These are phyloP conservation scores for Halichondria panicea DNA, from an alignment of 37 sponge, comb jelly and placozoan genomes.

Conservation along the genomic window DNA sequence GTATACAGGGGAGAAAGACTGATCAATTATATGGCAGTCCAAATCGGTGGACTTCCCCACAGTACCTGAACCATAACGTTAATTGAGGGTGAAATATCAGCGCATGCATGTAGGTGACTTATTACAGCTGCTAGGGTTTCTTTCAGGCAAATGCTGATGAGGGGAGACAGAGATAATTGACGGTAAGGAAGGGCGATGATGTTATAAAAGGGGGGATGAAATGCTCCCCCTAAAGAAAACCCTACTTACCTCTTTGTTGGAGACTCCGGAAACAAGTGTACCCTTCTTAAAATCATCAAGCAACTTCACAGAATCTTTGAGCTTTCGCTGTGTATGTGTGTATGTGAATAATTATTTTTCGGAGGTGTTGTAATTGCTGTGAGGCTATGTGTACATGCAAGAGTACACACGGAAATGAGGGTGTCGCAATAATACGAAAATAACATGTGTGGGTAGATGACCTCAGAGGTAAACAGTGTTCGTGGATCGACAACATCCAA, in stretches of 20 bases:
- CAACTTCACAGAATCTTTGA: slow-evolving; percentile 43
- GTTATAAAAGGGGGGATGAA: not conserved
- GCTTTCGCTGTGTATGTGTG: slow-evolving; percentile 28
- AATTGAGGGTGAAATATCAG: no score
- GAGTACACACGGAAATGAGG: no score
- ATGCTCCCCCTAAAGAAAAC: not conserved
- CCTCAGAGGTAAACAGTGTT: slow-evolving; percentile 76
- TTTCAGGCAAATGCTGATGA: no score
- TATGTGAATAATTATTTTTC: not conserved
- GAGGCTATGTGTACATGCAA: not conserved
- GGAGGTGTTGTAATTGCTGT: not conserved
- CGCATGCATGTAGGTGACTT: no score
- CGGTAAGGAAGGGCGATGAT: not conserved
- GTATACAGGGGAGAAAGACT: no score
- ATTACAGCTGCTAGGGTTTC: no score
- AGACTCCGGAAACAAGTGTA: slow-evolving; percentile 19
- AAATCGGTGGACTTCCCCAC: no score
- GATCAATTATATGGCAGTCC: no score
- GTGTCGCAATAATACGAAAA: not conserved
- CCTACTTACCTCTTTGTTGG: slow-evolving; percentile 50
- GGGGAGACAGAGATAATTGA: no score
- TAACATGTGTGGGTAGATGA: slow-evolving; percentile 6
- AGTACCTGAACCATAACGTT: no score
- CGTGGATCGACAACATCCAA: slow-evolving; percentile 83
- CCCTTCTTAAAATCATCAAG: slow-evolving; percentile 66